phyloP scores from a whole-genome alignment of 23 tunicate species.

The Styela plicata region DNA sequence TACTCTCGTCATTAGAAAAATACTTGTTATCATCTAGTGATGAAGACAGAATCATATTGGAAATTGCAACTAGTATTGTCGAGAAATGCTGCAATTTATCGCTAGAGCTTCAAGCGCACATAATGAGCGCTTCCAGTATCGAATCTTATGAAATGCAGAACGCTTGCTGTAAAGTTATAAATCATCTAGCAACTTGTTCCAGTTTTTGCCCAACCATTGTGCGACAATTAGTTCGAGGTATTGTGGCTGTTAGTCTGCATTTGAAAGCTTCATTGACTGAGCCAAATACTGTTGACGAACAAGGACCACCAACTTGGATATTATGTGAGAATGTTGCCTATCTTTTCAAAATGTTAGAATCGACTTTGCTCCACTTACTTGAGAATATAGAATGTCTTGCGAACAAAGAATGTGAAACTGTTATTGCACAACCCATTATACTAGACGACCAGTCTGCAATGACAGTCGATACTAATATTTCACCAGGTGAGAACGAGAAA shows the following conservation, averaged over 20 bases:
- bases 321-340: neutral
- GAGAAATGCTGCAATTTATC: neutral
- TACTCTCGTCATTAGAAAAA: neutral
- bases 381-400: neutral
- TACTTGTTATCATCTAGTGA: neutral
- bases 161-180: neutral
- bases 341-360: neutral
- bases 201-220: neutral
- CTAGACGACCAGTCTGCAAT: neutral
- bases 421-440: neutral
- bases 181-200: neutral
- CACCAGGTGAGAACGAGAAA: no score
- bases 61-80: neutral
- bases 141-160: neutral
- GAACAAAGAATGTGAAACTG: no score
- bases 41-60: neutral
- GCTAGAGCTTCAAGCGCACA: neutral
- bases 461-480: neutral
- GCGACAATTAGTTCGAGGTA: neutral
- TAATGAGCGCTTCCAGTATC: neutral
- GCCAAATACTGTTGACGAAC: neutral
- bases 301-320: neutral
- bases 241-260: neutral
- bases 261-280: neutral
- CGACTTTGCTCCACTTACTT: neutral